Percentiles rank a stretch among this genome's conserved stretches.
These are phyloP conservation scores for Myripristis murdjan DNA, from an alignment of 2,797 vertebrate species.

Conservation along the genomic window DNA sequence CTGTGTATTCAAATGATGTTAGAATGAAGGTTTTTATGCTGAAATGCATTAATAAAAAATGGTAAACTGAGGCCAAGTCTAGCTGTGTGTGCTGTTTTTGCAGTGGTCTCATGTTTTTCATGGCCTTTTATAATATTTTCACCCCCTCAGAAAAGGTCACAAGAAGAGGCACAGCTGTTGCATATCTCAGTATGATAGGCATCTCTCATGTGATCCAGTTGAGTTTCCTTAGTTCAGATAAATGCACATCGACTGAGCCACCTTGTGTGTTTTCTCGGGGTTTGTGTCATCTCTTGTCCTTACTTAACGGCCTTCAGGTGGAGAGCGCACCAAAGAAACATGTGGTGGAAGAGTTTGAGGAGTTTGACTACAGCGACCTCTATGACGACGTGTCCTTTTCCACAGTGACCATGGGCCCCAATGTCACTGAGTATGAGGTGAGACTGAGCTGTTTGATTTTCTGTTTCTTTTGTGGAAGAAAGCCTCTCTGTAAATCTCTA, in stretches of 20 bases:
- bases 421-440: constrained; percentile 86
- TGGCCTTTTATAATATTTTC: no score
- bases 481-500: neutral
- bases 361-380: constrained; percentile 78
- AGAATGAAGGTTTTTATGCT: constrained; percentile 2
- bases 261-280: neutral
- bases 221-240: no score
- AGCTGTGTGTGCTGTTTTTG: no score
- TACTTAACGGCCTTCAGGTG: constrained; percentile 59
- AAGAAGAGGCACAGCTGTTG: no score
- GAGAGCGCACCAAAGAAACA: constrained; percentile 67
- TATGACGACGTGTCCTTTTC: constrained; percentile 75
- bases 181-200: neutral
- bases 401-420: constrained; percentile 69
- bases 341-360: constrained; percentile 75
- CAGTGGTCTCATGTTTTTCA: no score
- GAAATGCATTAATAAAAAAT: neutral
- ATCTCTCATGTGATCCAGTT: neutral
- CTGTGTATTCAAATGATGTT: neutral
- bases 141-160: no score
- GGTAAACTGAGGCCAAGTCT: no score
- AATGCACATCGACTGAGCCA: neutral
- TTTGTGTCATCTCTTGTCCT: neutral
- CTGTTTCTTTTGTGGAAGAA: constrained; percentile 11
- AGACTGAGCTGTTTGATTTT: constrained; percentile 1